These are phyloP conservation scores for Larimichthys polyactis DNA, from an alignment of 2,113 vertebrate genomes.

Conservation along the genomic window DNA sequence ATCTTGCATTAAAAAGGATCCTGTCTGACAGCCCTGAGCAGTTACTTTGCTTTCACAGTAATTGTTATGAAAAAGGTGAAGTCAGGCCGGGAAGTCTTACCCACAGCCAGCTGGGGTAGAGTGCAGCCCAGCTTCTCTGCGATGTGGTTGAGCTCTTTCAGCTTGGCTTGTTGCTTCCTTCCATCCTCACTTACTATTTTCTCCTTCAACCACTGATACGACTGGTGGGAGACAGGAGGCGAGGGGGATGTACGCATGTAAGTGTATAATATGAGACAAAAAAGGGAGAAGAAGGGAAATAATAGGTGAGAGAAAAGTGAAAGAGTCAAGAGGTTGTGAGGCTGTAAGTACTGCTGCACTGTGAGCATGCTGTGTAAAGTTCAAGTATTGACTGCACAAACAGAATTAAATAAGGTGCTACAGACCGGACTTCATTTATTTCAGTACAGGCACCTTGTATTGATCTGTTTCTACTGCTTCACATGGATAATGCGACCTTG, in stretches of 20 bases:
- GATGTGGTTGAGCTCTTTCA: slow-evolving; percentile 94
- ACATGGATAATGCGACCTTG: background rate
- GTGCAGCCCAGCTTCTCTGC: slow-evolving; percentile 96
- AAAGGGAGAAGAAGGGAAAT: background rate
- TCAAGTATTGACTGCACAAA: background rate
- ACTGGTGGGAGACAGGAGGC: slow-evolving; percentile 77
- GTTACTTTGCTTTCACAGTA: background rate
- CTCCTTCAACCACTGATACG: slow-evolving; percentile 98
- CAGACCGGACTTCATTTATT: background rate
- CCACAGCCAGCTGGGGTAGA: slow-evolving; percentile 95
- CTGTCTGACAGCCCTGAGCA: slow-evolving; percentile 19
- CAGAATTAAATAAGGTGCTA: background rate
- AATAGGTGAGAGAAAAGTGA: background rate
- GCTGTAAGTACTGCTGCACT: background rate
- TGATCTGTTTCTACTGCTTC: background rate
- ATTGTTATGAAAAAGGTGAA: slow-evolving; percentile 1
- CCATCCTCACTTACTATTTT: slow-evolving; percentile 97
- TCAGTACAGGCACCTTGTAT: background rate
- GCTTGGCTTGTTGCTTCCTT: slow-evolving; percentile 94
- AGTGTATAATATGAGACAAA: background rate
- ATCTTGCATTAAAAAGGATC: background rate
- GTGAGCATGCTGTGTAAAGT: background rate
- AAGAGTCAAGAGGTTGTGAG: background rate
- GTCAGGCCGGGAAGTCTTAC: slow-evolving; percentile 78
- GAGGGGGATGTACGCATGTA: background rate